Percentiles rank a stretch among this genome's conserved stretches.
Evolutionary conservation across 2,797 vertebrate species (phyloP).

Genomic region (Spea hammondii): DNA sequence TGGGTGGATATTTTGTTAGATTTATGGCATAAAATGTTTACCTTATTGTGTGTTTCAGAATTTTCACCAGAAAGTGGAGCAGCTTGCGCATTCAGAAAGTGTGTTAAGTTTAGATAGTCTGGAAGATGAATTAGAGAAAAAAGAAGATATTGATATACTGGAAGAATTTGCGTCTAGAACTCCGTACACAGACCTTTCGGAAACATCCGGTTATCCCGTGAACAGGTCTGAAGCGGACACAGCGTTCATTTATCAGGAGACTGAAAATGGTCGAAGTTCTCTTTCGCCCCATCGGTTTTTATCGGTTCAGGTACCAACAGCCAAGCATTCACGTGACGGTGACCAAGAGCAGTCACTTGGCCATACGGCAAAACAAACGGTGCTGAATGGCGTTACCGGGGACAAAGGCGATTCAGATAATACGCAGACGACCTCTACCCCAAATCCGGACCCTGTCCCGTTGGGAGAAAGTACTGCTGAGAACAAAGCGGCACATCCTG

Average conservation of each 20-base stretch:
- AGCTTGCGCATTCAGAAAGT: constrained; percentile 75
- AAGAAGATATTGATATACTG: constrained; percentile 51
- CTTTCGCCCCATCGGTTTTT: constrained; percentile 56
- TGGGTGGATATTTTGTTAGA: no score
- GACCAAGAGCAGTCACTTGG: constrained; percentile 57
- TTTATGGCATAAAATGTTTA: background rate
- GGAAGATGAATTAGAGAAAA: constrained; percentile 71
- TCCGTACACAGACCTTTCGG: constrained; percentile 56
- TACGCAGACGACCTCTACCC: constrained; percentile 44
- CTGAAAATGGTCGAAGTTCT: constrained; percentile 58
- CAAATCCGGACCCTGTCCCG: constrained; percentile 50
- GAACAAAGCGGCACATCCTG: constrained; percentile 29
- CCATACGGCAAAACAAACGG: constrained; percentile 50
- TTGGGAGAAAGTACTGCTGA: constrained; percentile 24
- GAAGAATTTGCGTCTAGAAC: constrained; percentile 56
- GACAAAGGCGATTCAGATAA: constrained; percentile 45
- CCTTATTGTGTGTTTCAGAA: constrained; percentile 70
- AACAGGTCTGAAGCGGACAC: constrained; percentile 55
- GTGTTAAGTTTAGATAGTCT: constrained; percentile 86
- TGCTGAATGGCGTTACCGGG: constrained; percentile 47
- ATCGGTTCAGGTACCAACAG: constrained; percentile 55
- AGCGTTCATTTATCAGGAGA: constrained; percentile 60
- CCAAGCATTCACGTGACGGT: constrained; percentile 51
- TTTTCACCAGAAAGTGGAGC: constrained; percentile 69
- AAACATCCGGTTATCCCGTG: constrained; percentile 54